These are phyloP conservation scores for Thera obeliscata DNA, from an alignment of 2,888 invertebrate species.

Conservation along the genomic window DNA sequence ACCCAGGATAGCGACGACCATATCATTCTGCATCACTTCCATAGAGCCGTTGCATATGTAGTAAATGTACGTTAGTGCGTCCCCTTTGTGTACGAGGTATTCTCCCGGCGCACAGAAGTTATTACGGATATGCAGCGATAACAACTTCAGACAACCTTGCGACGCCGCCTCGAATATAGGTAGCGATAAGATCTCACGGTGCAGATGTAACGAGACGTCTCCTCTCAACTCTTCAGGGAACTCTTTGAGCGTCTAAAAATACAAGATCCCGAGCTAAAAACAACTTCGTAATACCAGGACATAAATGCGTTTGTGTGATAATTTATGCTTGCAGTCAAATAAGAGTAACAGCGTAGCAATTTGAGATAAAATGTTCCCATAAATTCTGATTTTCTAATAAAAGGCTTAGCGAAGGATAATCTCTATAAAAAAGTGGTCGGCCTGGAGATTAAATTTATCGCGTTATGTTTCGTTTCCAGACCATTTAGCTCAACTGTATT, in stretches of 20 bases:
- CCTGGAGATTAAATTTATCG: slow-evolving; percentile 49
- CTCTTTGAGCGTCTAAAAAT: slow-evolving; percentile 93
- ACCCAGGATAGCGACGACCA: slow-evolving; percentile 99
- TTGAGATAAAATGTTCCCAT: slow-evolving; percentile 22
- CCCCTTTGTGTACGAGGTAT: slow-evolving; percentile 96
- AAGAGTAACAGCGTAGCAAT: slow-evolving; percentile 15
- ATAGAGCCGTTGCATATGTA: slow-evolving; percentile 98
- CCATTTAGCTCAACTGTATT: slow-evolving; percentile 49
- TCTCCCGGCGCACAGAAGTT: slow-evolving; percentile 99
- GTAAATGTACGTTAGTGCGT: slow-evolving; percentile 96
- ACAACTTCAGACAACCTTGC: slow-evolving; percentile 96
- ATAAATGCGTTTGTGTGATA: slow-evolving; percentile 10
- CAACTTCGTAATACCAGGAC: slow-evolving; percentile 26
- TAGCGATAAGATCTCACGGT: slow-evolving; percentile 96
- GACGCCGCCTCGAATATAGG: slow-evolving; percentile 98
- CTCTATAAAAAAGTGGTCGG: slow-evolving; percentile 44
- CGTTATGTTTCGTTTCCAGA: slow-evolving; percentile 51
- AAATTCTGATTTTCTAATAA: slow-evolving; percentile 33
- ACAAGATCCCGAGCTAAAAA: slow-evolving; percentile 35
- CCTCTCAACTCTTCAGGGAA: slow-evolving; percentile 98
- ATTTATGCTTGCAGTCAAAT: not conserved
- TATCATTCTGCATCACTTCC: slow-evolving; percentile 98
- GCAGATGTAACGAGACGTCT: slow-evolving; percentile 97
- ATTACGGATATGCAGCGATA: slow-evolving; percentile 95
- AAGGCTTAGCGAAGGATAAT: slow-evolving; percentile 43